These are phyloP conservation scores for Scolopax mira DNA, from an alignment of 2,113 vertebrate genomes.

Conservation along the genomic window DNA sequence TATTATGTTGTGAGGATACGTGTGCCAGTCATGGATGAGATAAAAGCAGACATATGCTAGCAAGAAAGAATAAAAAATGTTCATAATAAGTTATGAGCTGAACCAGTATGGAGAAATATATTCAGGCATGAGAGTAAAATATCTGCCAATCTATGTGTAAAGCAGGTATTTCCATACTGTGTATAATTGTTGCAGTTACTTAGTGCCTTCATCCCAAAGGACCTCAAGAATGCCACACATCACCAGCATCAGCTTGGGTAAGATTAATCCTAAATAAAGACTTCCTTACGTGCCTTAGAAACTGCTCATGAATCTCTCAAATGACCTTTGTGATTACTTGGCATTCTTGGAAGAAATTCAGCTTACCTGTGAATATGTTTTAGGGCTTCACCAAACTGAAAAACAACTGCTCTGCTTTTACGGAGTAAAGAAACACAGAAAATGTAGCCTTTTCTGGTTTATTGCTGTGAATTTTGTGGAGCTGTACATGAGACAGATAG, in stretches of 20 bases:
- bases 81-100: constrained; percentile 33
- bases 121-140: neutral
- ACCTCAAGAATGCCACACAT: neutral
- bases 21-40: constrained; percentile 31
- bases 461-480: neutral
- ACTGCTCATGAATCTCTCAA: neutral
- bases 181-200: constrained; percentile 24
- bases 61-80: constrained; percentile 49
- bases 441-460: neutral
- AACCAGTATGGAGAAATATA: constrained; percentile 20
- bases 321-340: neutral
- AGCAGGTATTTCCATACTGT: constrained; percentile 26
- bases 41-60: constrained; percentile 53
- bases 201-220: neutral
- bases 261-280: constrained; percentile 29
- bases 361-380: neutral
- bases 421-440: neutral
- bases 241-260: neutral
- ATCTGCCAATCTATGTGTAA: constrained; percentile 26
- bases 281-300: neutral
- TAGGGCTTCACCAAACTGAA: neutral
- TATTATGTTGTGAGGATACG: neutral
- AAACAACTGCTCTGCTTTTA: neutral
- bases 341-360: neutral
- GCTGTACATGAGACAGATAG: neutral